These are phyloP conservation scores for Eurystomus gularis DNA, from an alignment of 2,113 vertebrate genomes.

Conservation along the genomic window DNA sequence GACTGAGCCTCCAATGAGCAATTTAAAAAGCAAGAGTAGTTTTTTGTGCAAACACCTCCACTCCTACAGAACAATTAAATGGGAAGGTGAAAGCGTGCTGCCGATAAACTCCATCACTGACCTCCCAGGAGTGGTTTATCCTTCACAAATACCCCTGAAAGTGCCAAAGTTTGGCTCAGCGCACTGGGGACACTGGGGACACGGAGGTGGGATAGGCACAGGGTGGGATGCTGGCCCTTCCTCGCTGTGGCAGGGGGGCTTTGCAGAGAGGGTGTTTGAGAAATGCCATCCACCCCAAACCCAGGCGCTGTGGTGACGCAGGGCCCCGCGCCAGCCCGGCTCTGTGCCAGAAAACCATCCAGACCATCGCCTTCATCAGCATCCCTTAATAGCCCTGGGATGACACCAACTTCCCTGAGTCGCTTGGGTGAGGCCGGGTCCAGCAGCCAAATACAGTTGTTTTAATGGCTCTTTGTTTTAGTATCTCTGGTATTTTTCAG, in stretches of 20 bases:
- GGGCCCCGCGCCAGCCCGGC: background rate
- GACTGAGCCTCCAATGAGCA: background rate
- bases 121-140: background rate
- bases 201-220: rapidly evolving
- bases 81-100: background rate
- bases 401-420: background rate
- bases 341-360: background rate
- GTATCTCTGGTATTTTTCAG: background rate
- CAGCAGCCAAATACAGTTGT: background rate
- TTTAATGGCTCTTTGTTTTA: background rate
- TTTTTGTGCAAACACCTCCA: background rate
- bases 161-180: background rate
- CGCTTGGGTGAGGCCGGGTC: background rate
- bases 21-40: background rate
- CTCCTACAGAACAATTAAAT: background rate
- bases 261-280: background rate
- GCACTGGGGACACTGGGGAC: rapidly evolving
- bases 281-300: background rate
- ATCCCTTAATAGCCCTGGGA: background rate
- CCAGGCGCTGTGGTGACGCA: rapidly evolving
- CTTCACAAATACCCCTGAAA: background rate
- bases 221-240: background rate
- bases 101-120: background rate
- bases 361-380: background rate
- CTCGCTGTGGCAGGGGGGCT: rapidly evolving